phyloP scores from a whole-genome alignment of 2,888 invertebrate genomes.

The Ornithoptera alexandrae region DNA sequence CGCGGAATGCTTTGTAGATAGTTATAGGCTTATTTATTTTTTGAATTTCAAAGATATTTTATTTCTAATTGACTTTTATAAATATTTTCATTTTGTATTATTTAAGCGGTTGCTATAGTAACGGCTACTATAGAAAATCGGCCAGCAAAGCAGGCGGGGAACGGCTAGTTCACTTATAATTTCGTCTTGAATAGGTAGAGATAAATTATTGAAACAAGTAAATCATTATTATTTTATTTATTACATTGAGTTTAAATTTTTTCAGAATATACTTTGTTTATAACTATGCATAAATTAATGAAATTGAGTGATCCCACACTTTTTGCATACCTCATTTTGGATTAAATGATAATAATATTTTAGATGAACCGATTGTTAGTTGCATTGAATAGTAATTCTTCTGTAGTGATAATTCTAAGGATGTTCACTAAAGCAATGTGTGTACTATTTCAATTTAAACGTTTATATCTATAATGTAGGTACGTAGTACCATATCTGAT shows the following conservation, averaged over 20 bases:
- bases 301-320: background rate
- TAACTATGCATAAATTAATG: background rate
- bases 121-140: no score
- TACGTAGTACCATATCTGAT: conserved; percentile 35
- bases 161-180: background rate
- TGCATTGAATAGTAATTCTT: conserved; percentile 17
- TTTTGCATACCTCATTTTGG: conserved; percentile 8
- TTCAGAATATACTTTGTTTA: background rate
- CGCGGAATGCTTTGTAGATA: no score
- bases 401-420: conserved; percentile 22
- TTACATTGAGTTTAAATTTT: conserved; percentile 1
- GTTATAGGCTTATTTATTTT: no score
- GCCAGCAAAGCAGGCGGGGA: no score
- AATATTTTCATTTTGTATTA: no score
- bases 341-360: conserved; percentile 21
- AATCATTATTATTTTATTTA: no score
- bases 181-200: conserved; percentile 27
- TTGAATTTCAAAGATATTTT: no score
- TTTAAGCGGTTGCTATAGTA: no score
- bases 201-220: conserved; percentile 3
- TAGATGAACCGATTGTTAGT: conserved; percentile 19
- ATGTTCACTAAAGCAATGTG: conserved; percentile 18
- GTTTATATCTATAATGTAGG: conserved; percentile 20
- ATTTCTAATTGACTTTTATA: no score
- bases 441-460: conserved; percentile 17